Evolutionary conservation across 2,113 vertebrate species (phyloP).

Genomic region (Onychostoma macrolepis): DNA sequence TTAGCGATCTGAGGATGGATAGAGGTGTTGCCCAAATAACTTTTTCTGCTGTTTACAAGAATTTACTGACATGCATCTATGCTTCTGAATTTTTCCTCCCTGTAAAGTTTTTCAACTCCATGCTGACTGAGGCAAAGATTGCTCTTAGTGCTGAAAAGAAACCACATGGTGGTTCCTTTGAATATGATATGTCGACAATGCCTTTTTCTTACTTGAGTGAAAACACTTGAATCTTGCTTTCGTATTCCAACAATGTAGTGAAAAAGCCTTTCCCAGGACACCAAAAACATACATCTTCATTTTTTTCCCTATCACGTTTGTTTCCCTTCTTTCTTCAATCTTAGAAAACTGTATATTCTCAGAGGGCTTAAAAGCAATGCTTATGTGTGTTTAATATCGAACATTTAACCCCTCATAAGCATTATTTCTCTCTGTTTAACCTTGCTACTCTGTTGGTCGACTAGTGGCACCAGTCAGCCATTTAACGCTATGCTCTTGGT

Average conservation of each 20-base stretch:
- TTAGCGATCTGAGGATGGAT: background rate
- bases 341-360: background rate
- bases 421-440: conserved; percentile 77
- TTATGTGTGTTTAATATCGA: conserved; percentile 65
- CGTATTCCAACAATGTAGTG: background rate
- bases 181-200: background rate
- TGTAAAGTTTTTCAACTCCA: background rate
- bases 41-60: background rate
- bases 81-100: background rate
- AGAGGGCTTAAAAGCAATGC: background rate
- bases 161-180: conserved; percentile 10
- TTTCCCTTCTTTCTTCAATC: conserved; percentile 25
- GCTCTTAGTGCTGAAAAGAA: conserved; percentile 22
- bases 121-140: background rate
- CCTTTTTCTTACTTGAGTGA: background rate
- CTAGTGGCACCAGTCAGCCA: background rate
- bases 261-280: background rate
- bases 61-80: conserved; percentile 2
- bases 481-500: conserved; percentile 6
- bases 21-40: background rate
- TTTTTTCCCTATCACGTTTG: background rate
- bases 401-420: conserved; percentile 67
- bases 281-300: background rate
- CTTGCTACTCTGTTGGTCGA: conserved; percentile 61
- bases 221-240: conserved; percentile 23